A percentile compares a stretch with the other conserved stretches of the same genome.
phyloP scores from a whole-genome alignment of 2,888 invertebrate genomes.

The Drosophila formosana region DNA sequence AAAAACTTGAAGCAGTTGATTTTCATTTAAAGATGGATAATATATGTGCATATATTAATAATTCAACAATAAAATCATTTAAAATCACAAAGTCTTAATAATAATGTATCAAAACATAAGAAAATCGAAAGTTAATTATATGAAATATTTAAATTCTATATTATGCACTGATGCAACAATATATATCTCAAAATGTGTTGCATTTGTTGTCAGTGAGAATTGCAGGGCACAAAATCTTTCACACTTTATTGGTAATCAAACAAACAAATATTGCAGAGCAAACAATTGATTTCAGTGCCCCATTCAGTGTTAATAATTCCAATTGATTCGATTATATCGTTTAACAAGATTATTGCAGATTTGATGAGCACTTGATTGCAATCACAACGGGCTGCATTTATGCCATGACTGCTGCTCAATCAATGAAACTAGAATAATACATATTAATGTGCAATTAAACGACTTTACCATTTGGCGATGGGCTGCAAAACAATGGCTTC shows the following conservation, averaged over 20 bases:
- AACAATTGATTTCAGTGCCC: background rate
- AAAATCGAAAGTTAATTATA: too few relatives aligned
- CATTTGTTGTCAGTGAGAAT: background rate
- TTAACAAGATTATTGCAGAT: slow-evolving; percentile 1
- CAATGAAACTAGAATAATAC: background rate
- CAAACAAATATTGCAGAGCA: background rate
- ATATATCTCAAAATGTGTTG: background rate
- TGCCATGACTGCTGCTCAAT: background rate
- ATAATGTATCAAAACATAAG: too few relatives aligned
- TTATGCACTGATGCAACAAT: too few relatives aligned
- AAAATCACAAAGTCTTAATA: too few relatives aligned
- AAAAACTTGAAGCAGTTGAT: too few relatives aligned
- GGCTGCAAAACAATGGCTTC: slow-evolving; percentile 11
- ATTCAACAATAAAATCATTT: too few relatives aligned
- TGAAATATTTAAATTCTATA: too few relatives aligned
- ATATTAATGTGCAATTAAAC: slow-evolving; percentile 25
- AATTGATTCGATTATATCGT: background rate
- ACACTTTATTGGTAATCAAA: background rate
- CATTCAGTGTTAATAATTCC: background rate
- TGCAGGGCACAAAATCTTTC: background rate
- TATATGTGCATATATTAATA: too few relatives aligned
- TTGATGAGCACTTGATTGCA: slow-evolving; percentile 6
- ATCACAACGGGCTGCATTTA: background rate
- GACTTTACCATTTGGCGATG: slow-evolving; percentile 6
- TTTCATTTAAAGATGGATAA: too few relatives aligned